A percentile compares a stretch with the other conserved stretches of the same genome.
Conservation (phyloP, 2,113 vertebrate genomes). For the Oxyura jamaicensis region DNA sequence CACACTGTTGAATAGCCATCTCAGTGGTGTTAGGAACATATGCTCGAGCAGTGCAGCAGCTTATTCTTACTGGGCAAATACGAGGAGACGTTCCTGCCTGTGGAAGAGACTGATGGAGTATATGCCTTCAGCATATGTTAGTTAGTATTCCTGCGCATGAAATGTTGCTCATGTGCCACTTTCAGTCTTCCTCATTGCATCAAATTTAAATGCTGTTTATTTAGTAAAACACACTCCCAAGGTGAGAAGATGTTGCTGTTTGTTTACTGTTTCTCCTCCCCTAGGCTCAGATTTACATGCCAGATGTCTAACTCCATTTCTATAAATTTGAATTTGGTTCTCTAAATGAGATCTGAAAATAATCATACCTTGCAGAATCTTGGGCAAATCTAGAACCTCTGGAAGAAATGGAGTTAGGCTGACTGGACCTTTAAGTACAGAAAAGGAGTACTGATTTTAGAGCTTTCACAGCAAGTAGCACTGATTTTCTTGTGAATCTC, state of each 20-base stretch:
- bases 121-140: background rate
- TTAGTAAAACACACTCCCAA: background rate
- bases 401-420: background rate
- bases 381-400: background rate
- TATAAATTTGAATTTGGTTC: background rate
- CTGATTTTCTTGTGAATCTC: conserved; percentile 55
- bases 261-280: background rate
- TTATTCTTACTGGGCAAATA: background rate
- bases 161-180: background rate
- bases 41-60: background rate
- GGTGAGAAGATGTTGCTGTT: conserved; percentile 14
- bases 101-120: background rate
- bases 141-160: background rate
- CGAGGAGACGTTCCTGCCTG: background rate
- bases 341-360: background rate
- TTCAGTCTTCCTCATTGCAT: background rate
- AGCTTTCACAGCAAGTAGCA: background rate
- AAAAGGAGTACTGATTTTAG: background rate
- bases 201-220: background rate
- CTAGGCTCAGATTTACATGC: background rate
- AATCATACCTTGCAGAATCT: background rate
- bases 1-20: conserved; percentile 3
- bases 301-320: background rate
- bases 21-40: background rate
- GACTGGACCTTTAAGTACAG: background rate